Base-by-base conservation (phyloP, 2,888 invertebrate species). In the Heliconius hortense region DNA sequence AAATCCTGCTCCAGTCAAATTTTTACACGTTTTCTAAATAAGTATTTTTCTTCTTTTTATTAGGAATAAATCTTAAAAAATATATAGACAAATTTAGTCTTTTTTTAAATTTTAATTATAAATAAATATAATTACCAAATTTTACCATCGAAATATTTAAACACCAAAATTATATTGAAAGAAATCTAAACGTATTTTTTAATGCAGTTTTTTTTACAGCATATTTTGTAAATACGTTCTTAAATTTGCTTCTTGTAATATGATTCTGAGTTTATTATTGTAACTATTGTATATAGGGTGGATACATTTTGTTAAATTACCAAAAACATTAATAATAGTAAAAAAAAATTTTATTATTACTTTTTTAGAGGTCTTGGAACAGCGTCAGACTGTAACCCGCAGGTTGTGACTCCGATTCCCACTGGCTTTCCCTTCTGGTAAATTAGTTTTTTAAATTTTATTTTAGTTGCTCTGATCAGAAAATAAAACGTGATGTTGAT, bases 211-310 rank as follows among this genome's bases (percentile, higher is more conserved):
- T 24, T 24, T n/a, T 39, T 31, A 21, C 62, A 35, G 31, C n/a
- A 24, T 24, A 39, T 66, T 66, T 66, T 66, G 24, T 66, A 39
- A 66, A 66, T 66, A 24, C 39, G 39, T 66, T 66, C 66, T 66
- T 66, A 66, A 66, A 43, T 66, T 66, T 7, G 39, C 4, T 39
- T 66, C n/a, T 39, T 39, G 13, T 35, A 28, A 28, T 62, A 62
- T 28, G 28, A 39, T 66, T 66, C 13, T 66, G 11, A 35, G 31
- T 31, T 63, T 35, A 31, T 21, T 63, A 31, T 31, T 31, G 39
- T 64, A 39, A 64, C 13, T 39, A 13, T 64, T 64, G 4, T 64
- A 64, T 66, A 66, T 39, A 39, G 35, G n/a, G 24, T 66, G 64
- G 39, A 39, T 66, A 66, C 39, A 39, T 11, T 63, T 11, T 63